Base-by-base conservation (phyloP, 2,113 vertebrate genomes). In the Oncorhynchus gorbuscha region DNA sequence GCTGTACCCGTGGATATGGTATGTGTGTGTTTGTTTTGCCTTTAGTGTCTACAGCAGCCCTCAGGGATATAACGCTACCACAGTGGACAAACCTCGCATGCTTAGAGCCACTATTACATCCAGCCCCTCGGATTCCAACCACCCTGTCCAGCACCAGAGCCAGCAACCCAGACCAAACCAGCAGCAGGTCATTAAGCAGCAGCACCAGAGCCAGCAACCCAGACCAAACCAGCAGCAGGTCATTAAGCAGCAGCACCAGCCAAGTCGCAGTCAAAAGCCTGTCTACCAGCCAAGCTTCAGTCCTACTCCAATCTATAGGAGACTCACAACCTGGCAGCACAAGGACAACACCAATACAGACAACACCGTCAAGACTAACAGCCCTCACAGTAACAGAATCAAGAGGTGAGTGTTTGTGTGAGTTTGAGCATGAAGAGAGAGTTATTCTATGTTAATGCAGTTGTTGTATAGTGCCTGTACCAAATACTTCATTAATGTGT, bases 61-160 rank as follows among this genome's bases (percentile, higher is more conserved):
- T n/a, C 84, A 80, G 68, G 71, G 80, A 35, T 32, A 83, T 70
- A 74, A 80, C 65, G 84, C 77, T 0, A 80, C 68, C 0, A 13
- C 75, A 65, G 81, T 86, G 67, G 73, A 82, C 51, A 81, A 64
- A 28, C 82, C 84, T 48, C 24, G 22, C 39, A 32, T 79, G 66
- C 81, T 86, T 75, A 81, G 69, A 61, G 84, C 79, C 2, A 67
- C 74, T 12, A 73, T 86, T 68, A 81, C 81, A 22, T 72, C 75
- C 8, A 68, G 48, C 9, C 30, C 76, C 32, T 30, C 77, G 8
- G 58, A 76, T 55, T 65, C 65, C 18, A 67, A 72, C 5, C 74
- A 55, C 1, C 5, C 51, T 55, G 51, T 7, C 51, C 14, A 55
- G 51, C 3, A 51, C 4, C 49, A 51, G 49, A 51, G 49, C 3